Evolutionary conservation across 2,888 invertebrate genomes (phyloP).

Genomic region (Geotrupes spiniger): DNA sequence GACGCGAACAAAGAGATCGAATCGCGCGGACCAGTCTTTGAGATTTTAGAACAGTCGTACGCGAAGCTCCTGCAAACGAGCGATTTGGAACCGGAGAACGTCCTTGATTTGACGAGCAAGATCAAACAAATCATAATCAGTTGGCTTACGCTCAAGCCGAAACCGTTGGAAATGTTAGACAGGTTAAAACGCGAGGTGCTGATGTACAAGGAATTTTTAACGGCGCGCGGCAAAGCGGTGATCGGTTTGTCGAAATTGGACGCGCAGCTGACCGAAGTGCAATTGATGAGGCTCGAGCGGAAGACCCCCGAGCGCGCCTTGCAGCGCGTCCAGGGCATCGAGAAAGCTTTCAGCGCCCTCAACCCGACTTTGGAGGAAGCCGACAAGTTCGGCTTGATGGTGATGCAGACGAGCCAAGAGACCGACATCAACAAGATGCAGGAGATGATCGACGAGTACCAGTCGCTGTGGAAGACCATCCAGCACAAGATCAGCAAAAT

Average conservation of each 20-base stretch:
- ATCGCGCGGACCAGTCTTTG: slow-evolving; percentile 55
- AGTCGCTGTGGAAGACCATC: slow-evolving; percentile 61
- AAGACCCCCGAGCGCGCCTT: slow-evolving; percentile 23
- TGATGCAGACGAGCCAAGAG: slow-evolving; percentile 58
- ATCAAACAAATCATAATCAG: slow-evolving; percentile 60
- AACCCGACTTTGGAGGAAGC: slow-evolving; percentile 56
- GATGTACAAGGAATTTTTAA: slow-evolving; percentile 65
- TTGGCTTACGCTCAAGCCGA: slow-evolving; percentile 64
- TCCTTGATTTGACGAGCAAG: slow-evolving; percentile 61
- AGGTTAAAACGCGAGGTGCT: slow-evolving; percentile 58
- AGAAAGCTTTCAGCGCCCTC: slow-evolving; percentile 56
- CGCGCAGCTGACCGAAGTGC: slow-evolving; percentile 66
- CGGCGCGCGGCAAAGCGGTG: slow-evolving; percentile 69
- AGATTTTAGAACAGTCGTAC: slow-evolving; percentile 67
- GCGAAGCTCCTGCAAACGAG: slow-evolving; percentile 64
- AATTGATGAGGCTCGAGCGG: slow-evolving; percentile 44
- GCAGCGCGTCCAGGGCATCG: slow-evolving; percentile 47
- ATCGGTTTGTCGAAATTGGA: slow-evolving; percentile 70
- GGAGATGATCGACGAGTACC: slow-evolving; percentile 65
- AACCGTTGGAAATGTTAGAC: slow-evolving; percentile 58
- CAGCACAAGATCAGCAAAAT: slow-evolving; percentile 53
- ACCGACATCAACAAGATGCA: slow-evolving; percentile 58
- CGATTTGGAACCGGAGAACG: slow-evolving; percentile 67
- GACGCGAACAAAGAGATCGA: slow-evolving; percentile 57
- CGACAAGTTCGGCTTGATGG: slow-evolving; percentile 59